Evolutionary conservation across 2,888 invertebrate genomes (phyloP), one percentile per base, ranked within the genome.

Genomic region (Hydropsyche betteni): DNA sequence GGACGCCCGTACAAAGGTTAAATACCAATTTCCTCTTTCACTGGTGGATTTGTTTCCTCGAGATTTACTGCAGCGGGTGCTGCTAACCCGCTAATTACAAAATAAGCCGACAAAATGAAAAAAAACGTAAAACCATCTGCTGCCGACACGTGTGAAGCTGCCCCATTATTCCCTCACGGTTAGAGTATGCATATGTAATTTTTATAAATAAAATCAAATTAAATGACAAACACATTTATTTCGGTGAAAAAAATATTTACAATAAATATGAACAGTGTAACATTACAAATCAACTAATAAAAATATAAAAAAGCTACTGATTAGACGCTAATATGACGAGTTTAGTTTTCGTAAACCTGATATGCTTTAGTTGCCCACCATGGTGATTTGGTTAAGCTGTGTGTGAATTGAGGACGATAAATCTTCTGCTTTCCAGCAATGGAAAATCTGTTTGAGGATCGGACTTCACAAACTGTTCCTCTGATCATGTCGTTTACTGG

Each of bases 381-480:
- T 10, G 79, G 76, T 7, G 73, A 50, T 68, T 64, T 4, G 34
- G 68, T 75, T 2, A 69, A 3, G 24, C 58, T 70, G 4, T 69
- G 61, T 4, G 36, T 34, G 51, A 38, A 51, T 36, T 44, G 16
- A 8, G 73, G 64, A 16, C 50, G 61, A 16, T 33, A 50, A 12
- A 50, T 14, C 14, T 34, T 24, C 34, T 53, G 53, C n/a, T 55
- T 71, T 52, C 34, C 51, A 64, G n/a, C 12, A 5, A n/a, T 69
- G 14, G 34, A 24, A 2, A 33, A 33, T 33, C 33, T 52, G 12
- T 16, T 53, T 34, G 52, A 61, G 34, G 77, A 79, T 74, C 70
- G 74, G n/a, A 86, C 81, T 80, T 93, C 92, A 81, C 94, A 94
- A 0, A 92, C 90, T 0, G 94, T 94, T n/a, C 90, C 91, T 76